Base-by-base conservation (phyloP, 2,113 vertebrate species). In the Turnix velox region DNA sequence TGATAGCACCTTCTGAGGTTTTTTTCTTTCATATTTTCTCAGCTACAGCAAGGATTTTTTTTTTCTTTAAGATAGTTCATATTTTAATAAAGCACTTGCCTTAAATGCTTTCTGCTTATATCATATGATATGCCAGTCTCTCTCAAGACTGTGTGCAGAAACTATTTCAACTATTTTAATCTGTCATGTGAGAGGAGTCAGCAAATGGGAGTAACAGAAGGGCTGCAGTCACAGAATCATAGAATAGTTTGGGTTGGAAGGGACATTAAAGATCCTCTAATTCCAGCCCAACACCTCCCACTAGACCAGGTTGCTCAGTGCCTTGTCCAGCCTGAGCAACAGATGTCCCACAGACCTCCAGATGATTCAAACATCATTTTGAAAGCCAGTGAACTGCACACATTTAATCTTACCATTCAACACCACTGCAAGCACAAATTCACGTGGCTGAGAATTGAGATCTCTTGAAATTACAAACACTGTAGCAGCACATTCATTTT, bases 31-130 rank as follows among this genome's bases (percentile, higher is more conserved):
- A 7, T 43, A n/a, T 73, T 68, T 68, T 85, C 84, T 65, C 27
- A 37, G 33, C 39, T 65, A 18, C 25, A 82, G 42, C 12, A 57
- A 68, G 31, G 28, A 78, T 62, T 62, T 49, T 54, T 46, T 74
- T 39, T 37, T 65, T 28, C 28, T 9, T 1, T 5, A 59, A 72
- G 20, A 75, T 30, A 30, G 24, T 61, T 40, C 33, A 9, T 28
- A 65, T 86, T 83, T 92, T 80, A 67, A 73, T 39, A 80, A 40
- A 86, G 16, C 43, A 84, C 87, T 42, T 93, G 63, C 31, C 13
- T 69, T 31, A n/a, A 57, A 24, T 20, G 37, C 35, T 59, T 80
- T 43, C 72, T 73, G 28, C 25, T 74, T 63, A 25, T 33, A n/a
- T 30, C 51, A 55, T 11, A 16, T 24, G 72, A 63, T 10, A 43